Base-by-base conservation (phyloP, 2,888 invertebrate species). In the Agrochola circellaris region DNA sequence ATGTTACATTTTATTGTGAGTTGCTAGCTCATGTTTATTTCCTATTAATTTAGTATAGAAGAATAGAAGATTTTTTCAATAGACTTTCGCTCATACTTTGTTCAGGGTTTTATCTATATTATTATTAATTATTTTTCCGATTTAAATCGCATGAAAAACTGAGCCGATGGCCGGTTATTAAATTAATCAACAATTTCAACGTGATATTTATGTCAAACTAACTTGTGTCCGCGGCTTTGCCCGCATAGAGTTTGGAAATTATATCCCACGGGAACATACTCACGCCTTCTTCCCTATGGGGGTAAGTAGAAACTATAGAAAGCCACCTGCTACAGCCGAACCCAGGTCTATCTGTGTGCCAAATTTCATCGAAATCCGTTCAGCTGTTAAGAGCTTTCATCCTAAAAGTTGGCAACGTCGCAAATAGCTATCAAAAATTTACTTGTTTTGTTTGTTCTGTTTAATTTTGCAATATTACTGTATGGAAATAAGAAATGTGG, bases 21-120 rank as follows among this genome's bases (percentile, higher is more conserved):
- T 80, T 66, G 15, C 34, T 84, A 34, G 56, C 68, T 56, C 26
- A 61, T 61, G n/a, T 66, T 65, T 58, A 56, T 68, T 80, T 73
- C 56, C 54, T 56, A 65, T 56, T 65, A 56, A 17, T 42, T 70
- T 83, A 71, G 26, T 23, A 17, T 61, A 73, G n/a, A 65, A 20
- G 1, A 17, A 8, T 61, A 61, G 26, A 65, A 15, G 23, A 11
- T 73, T 64, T 58, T 34, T 34, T 45, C 45, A 15, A n/a, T 62
- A 45, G n/a, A 67, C 2, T 58, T 58, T 71, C 30, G 68, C 38
- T 86, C 64, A 68, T 77, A 13, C 65, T 73, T 34, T 61, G 42
- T 82, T 86, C 71, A 83, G 77, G 86, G 86, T 83, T 72, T 67
- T 74, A 67, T 61, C 20, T 34, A 62, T 66, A 42, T 30, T 42